Conservation (phyloP, 2,888 invertebrate species). For the Pimpla rufipes region DNA sequence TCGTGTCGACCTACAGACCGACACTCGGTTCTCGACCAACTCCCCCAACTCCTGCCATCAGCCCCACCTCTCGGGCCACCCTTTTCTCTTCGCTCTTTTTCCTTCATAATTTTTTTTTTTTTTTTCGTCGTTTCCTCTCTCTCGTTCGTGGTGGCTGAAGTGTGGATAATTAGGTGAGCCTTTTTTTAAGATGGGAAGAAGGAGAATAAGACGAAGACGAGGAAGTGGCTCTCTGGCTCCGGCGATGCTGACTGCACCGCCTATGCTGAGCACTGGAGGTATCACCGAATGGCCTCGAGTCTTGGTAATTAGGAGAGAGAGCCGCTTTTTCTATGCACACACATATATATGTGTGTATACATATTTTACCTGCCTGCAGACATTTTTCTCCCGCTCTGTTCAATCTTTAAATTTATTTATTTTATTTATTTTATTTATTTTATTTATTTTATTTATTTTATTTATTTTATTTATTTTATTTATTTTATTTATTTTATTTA, state of each 20-base stretch:
- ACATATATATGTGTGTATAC: background rate
- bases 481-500: no score
- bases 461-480: no score
- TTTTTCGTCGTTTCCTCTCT: background rate
- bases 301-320: conserved; percentile 67
- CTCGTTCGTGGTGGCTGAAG: conserved; percentile 41
- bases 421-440: no score
- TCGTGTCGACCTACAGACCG: conserved; percentile 45
- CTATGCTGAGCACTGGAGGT: conserved; percentile 1
- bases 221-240: conserved; percentile 39
- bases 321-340: conserved; percentile 13
- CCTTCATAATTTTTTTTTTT: background rate
- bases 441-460: no score
- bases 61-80: background rate
- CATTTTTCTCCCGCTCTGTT: conserved; percentile 38
- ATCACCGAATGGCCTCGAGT: conserved; percentile 44
- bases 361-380: background rate
- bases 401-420: conserved; percentile 24
- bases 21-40: conserved; percentile 40
- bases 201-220: conserved; percentile 51
- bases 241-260: conserved; percentile 24
- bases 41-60: conserved; percentile 15
- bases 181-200: conserved; percentile 50
- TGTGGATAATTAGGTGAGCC: conserved; percentile 66
- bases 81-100: conserved; percentile 40